Percentiles rank a stretch among this genome's conserved stretches.
Conservation (phyloP, 2,113 vertebrate species). For the zebrafish (Danio rerio) region DNA sequence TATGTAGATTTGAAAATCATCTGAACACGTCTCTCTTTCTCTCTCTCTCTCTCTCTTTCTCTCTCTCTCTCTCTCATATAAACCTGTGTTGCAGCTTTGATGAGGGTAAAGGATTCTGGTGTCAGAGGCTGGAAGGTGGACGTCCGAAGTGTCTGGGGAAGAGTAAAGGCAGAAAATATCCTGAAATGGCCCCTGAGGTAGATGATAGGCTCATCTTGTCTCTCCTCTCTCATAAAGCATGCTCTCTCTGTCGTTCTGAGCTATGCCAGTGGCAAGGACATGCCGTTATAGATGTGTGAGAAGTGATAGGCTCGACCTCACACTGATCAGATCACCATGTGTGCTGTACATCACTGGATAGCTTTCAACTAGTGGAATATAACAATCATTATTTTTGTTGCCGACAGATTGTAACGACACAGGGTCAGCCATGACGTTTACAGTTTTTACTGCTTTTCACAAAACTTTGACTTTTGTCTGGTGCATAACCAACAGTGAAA, state of each 20-base stretch:
- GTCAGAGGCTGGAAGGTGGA: conserved; percentile 88
- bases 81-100: conserved; percentile 83
- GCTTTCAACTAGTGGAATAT: background rate
- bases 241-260: background rate
- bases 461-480: background rate
- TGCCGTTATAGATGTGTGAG: background rate
- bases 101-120: conserved; percentile 97
- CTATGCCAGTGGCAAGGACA: conserved; percentile 6
- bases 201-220: background rate
- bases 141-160: conserved; percentile 94
- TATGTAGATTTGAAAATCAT: background rate
- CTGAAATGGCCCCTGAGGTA: conserved; percentile 90
- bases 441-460: background rate
- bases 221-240: background rate
- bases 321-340: background rate
- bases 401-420: background rate
- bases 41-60: background rate
- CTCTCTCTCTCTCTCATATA: background rate
- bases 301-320: conserved; percentile 6
- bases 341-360: background rate
- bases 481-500: background rate
- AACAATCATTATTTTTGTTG: background rate
- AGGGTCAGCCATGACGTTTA: background rate
- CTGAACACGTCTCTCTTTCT: background rate
- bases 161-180: conserved; percentile 95